Base-by-base conservation (phyloP, 2,113 vertebrate species). In the Lepisosteus oculatus region DNA sequence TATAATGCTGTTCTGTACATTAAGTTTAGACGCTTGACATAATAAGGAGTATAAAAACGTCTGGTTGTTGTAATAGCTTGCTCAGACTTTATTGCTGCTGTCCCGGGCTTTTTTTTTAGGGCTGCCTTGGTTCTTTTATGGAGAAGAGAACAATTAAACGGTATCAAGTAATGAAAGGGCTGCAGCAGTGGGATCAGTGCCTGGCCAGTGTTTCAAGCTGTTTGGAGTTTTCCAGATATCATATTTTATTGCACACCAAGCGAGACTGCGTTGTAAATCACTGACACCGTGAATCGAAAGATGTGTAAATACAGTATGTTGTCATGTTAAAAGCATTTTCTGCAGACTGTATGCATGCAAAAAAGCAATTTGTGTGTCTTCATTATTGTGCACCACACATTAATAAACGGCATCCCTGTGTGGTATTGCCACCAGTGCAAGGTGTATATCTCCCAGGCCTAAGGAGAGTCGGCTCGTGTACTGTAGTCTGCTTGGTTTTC, bases 381-480 rank as follows among this genome's bases (percentile, higher is more conserved):
- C 61, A 12, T 51, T 51, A 5, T 51, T 51, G 8, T 8, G 8
- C 5, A 51, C 8, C 47, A 51, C 47, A 51, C 0, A 51, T 51
- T 51, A 6, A 51, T 51, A 8, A 6, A 51, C 47, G 47, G 4
- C 47, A 51, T 5, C 47, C 47, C 8, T 51, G 47, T 51, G 47
- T 51, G 47, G 8, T 9, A 51, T 51, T 51, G 8, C 47, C 17
- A 29, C 17, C 17, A 29, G 17, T 29, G 17, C 17, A 29, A 29
- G 17, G 17, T 29, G 17, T 29, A 29, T 29, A 29, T 29, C 17
- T 29, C 17, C 17, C 17, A 29, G 17, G 17, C 17, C 17, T 29
- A 80, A 85, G 76, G 74, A 76, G 45, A 45, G 74, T 68, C 71
- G 70, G 65, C 80, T 82, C 80, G 83, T 84, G 68, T 87, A 81